Conservation (phyloP, 2,797 vertebrate genomes). For the Sarcoramphus papa region DNA sequence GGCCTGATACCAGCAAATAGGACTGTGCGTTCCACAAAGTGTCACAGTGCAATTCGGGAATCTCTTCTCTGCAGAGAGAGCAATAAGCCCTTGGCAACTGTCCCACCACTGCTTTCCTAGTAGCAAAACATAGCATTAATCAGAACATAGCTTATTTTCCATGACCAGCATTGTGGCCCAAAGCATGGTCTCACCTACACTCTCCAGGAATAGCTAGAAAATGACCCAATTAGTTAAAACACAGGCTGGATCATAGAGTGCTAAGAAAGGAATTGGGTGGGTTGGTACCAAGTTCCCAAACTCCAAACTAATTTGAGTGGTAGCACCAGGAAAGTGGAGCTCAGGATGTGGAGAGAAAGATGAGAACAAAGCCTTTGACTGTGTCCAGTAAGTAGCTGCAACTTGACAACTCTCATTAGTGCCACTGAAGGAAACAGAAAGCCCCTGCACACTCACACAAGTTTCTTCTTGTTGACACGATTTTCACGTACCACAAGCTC, state of each 20-base stretch:
- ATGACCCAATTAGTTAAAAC: background rate
- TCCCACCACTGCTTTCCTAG: background rate
- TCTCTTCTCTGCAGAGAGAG: background rate
- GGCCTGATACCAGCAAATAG: background rate
- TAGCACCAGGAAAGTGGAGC: background rate
- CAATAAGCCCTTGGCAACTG: background rate
- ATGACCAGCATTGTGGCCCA: background rate
- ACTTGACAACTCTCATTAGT: background rate
- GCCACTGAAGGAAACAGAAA: background rate
- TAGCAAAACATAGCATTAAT: background rate
- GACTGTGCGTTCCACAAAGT: background rate
- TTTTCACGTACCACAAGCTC: background rate
- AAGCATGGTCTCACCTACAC: background rate
- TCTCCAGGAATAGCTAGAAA: background rate
- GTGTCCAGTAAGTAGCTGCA: background rate
- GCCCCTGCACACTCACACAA: background rate
- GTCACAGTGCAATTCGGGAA: background rate
- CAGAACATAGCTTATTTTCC: background rate
- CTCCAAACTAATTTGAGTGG: background rate
- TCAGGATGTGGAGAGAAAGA: background rate
- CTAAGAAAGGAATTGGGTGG: background rate
- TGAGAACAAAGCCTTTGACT: background rate
- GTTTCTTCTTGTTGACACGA: background rate
- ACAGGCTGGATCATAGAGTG: background rate
- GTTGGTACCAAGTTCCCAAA: background rate